A percentile compares a stretch with the other conserved stretches of the same genome.
These are phyloP conservation scores for Ophion ventricosus DNA, from an alignment of 2,888 invertebrate genomes.

Conservation along the genomic window DNA sequence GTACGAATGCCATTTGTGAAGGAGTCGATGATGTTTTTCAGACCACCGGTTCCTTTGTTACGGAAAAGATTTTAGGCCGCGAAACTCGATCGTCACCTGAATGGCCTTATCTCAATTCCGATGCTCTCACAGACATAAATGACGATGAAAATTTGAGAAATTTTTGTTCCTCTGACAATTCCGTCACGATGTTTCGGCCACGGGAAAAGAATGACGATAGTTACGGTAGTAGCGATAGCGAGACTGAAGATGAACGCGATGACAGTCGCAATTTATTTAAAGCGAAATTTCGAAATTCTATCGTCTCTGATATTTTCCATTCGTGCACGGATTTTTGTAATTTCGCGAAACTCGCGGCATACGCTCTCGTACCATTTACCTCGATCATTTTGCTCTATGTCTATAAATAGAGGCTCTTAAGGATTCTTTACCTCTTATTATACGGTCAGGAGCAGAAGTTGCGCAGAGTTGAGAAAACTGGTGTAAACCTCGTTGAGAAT, in stretches of 20 bases:
- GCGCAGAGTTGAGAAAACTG: neutral
- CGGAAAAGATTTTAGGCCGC: conserved; percentile 37
- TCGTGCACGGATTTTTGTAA: conserved; percentile 75
- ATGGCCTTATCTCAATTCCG: conserved; percentile 30
- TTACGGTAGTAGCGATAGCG: conserved; percentile 34
- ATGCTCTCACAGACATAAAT: neutral
- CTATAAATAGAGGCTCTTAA: conserved; percentile 73
- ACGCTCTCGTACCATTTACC: conserved; percentile 77
- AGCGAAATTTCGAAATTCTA: conserved; percentile 72
- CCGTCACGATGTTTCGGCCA: neutral
- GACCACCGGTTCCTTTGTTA: conserved; percentile 48
- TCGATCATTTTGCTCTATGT: conserved; percentile 77
- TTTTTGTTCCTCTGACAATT: neutral
- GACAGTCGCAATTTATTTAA: conserved; percentile 57
- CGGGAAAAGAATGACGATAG: conserved; percentile 1
- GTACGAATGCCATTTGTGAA: conserved; percentile 37
- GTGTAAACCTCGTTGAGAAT: neutral
- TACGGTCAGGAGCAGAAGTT: conserved; percentile 13
- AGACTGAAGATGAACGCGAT: conserved; percentile 40
- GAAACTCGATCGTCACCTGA: conserved; percentile 21
- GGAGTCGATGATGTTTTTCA: conserved; percentile 40
- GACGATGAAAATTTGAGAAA: neutral
- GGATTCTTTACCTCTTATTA: neutral
- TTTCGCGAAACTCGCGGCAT: conserved; percentile 75
- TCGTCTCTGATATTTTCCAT: conserved; percentile 75